Evolutionary conservation across 2,113 vertebrate genomes (phyloP).

Genomic region (Cygnus buccinator): DNA sequence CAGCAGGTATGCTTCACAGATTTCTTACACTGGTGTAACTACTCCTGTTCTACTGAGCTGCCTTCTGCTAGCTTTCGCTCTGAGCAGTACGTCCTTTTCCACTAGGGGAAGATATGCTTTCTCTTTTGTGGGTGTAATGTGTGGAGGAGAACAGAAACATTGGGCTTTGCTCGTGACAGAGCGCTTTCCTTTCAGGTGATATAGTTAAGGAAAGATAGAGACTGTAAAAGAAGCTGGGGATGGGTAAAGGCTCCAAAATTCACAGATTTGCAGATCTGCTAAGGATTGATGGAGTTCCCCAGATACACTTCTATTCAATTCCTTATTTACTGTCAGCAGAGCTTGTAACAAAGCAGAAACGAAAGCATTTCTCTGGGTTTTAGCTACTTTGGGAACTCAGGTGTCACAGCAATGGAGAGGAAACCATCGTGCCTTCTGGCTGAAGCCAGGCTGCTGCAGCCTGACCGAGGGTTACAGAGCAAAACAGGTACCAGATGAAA

Average conservation of each 20-base stretch:
- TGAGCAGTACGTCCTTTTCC: background rate
- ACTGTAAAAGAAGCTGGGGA: background rate
- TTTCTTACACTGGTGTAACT: background rate
- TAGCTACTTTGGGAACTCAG: background rate
- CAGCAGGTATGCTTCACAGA: background rate
- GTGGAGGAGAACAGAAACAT: background rate
- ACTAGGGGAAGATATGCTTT: fast-evolving
- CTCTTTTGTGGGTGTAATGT: background rate
- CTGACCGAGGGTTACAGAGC: background rate
- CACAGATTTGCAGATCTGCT: background rate
- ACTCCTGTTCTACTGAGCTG: background rate
- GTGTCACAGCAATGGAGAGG: background rate
- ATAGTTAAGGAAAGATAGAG: background rate
- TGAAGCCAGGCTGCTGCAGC: background rate
- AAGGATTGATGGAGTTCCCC: background rate
- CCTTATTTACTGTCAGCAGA: background rate
- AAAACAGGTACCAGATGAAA: background rate
- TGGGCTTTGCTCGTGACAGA: background rate
- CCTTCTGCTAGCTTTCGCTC: background rate
- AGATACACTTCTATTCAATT: background rate
- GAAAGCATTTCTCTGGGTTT: background rate
- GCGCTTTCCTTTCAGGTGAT: background rate
- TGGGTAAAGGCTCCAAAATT: background rate
- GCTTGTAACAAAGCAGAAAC: background rate
- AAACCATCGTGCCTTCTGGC: background rate